Evolutionary conservation across 2,113 vertebrate species (phyloP), one percentile per base, ranked within the genome.

Genomic region (Ariopsis seemanni): DNA sequence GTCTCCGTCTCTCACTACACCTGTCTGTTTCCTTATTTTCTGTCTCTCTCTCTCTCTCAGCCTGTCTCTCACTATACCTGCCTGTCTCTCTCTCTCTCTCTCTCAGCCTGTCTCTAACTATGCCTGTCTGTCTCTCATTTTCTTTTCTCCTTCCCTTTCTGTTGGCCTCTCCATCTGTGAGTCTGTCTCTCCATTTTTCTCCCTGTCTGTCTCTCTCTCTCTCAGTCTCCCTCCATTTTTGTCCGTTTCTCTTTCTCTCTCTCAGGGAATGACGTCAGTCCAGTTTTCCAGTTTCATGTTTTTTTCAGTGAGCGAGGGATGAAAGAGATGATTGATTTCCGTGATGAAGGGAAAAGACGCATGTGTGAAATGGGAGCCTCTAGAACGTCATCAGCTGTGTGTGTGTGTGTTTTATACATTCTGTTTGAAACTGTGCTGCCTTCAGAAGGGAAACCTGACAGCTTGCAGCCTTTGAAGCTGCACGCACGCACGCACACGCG

Each of bases 391-490:
- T n/a, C 75, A n/a, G 27, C 50, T 85, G 79, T 83, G 80, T 60
- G n/a, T 27, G n/a, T 27, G 86, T 91, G 91, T 30, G 55, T 86
- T 84, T 94, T 93, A 92, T 74, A 15, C 52, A 94, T 95, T 95
- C 93, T 89, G 88, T 94, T 93, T 94, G 93, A 94, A 82, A 86
- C 63, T 84, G 34, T 58, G 80, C 89, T 62, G 87, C 88, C 86
- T 89, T 87, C 86, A 91, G 34, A 85, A 50, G 27, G 82, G 74
- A 22, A 88, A 75, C 72, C 11, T n/a, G 65, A 72, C 83, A 84
- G 50, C 48, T 8, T 48, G 58, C 84, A 81, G 80, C 88, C 87
- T 92, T 90, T 89, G 83, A 90, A 88, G 83, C 69, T 83, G 74
- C 65, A 74, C 14, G 84, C 25, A 78, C 60, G 30, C 22, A 52